Evolutionary conservation across 1,140 invertebrate genomes (phyloP).

Genomic region (Brachionus manjavacas): DNA sequence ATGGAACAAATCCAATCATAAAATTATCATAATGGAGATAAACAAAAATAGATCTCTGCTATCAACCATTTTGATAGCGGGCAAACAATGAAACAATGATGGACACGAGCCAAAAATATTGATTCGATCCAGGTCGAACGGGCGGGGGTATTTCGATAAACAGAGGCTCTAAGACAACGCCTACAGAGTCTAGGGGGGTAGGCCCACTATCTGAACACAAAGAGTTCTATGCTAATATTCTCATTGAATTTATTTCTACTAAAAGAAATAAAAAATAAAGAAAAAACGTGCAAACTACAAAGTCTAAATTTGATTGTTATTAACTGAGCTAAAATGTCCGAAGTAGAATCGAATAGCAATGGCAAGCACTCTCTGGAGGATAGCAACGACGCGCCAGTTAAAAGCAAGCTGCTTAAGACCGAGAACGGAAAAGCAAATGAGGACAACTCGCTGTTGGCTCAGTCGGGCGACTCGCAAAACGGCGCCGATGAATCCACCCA

Average conservation of each 20-base stretch:
- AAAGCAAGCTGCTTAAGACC: conserved; percentile 1
- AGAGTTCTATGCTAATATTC: not conserved
- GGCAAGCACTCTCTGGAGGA: conserved; percentile 24
- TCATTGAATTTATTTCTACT: conserved; percentile 1
- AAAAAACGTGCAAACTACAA: conserved; percentile 4
- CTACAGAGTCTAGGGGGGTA: not conserved
- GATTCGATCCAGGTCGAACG: not conserved
- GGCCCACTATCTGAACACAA: not conserved
- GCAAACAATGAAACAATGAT: not conserved
- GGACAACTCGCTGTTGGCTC: not conserved
- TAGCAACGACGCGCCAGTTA: not conserved
- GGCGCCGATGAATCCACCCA: not conserved
- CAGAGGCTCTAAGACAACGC: not conserved
- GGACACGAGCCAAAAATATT: not conserved
- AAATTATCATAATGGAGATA: not conserved
- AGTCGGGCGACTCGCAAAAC: not conserved
- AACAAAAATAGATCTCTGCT: not conserved
- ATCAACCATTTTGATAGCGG: not conserved
- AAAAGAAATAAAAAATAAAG: not conserved
- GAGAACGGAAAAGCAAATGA: conserved; percentile 21
- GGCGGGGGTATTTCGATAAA: not conserved
- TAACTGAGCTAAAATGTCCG: conserved; percentile 24
- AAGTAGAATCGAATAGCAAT: conserved; percentile 31
- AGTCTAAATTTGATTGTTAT: not conserved
- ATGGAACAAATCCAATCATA: not conserved